These are phyloP conservation scores for Rana temporaria DNA, from an alignment of 2,113 vertebrate genomes.

Conservation along the genomic window DNA sequence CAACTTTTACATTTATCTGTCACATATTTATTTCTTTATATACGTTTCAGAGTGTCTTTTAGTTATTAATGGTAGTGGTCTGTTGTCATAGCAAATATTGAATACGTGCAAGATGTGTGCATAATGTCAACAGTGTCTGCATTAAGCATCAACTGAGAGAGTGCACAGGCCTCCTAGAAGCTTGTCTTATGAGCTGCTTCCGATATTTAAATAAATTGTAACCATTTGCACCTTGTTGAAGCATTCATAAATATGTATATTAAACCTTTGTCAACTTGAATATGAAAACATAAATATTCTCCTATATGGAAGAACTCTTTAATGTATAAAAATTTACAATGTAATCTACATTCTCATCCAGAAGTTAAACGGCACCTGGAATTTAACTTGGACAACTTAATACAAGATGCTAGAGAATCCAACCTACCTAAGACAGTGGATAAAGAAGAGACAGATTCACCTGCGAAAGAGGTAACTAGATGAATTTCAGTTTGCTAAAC, in stretches of 20 bases:
- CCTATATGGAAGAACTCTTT: slow-evolving; percentile 1
- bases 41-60: slow-evolving; percentile 13
- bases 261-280: not conserved
- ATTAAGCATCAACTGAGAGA: slow-evolving; percentile 27
- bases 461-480: not conserved
- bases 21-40: slow-evolving; percentile 17
- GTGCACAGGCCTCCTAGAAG: slow-evolving; percentile 22
- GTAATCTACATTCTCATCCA: slow-evolving; percentile 2
- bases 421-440: slow-evolving; percentile 1
- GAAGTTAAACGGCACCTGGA: slow-evolving; percentile 27
- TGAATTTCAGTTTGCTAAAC: not conserved
- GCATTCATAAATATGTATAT: not conserved
- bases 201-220: slow-evolving; percentile 33
- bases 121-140: slow-evolving; percentile 28
- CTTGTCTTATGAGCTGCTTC: slow-evolving; percentile 3
- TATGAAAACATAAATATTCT: not conserved
- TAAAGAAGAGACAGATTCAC: slow-evolving; percentile 43
- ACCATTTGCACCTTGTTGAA: slow-evolving; percentile 20
- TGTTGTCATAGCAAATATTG: slow-evolving; percentile 53
- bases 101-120: slow-evolving; percentile 42
- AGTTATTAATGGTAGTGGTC: slow-evolving; percentile 32
- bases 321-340: slow-evolving; percentile 44
- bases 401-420: slow-evolving; percentile 33
- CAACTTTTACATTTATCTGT: slow-evolving; percentile 25
- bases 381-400: slow-evolving; percentile 48